Evolutionary conservation across 2,888 invertebrate species (phyloP).

Genomic region (Tipula helvola): DNA sequence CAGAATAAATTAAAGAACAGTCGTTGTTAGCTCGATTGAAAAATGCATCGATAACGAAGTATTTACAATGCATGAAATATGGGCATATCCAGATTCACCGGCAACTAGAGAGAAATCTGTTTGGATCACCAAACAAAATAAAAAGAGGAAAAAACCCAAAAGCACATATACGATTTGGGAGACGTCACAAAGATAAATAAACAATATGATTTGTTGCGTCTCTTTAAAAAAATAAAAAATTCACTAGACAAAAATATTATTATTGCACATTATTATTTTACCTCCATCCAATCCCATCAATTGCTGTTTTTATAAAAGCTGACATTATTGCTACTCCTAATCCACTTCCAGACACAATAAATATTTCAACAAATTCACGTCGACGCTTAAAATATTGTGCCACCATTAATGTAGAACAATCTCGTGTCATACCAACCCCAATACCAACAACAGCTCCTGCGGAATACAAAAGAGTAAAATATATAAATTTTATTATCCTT

Average conservation of each 20-base stretch:
- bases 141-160: neutral
- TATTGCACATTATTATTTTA: slow-evolving; percentile 11
- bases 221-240: neutral
- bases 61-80: neutral
- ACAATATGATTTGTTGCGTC: neutral
- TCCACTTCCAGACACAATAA: slow-evolving; percentile 76
- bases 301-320: slow-evolving; percentile 62
- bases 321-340: slow-evolving; percentile 76
- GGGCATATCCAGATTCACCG: neutral
- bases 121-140: neutral
- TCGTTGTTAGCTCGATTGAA: neutral
- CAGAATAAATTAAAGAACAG: neutral
- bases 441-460: slow-evolving; percentile 57
- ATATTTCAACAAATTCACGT: slow-evolving; percentile 76
- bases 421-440: slow-evolving; percentile 73
- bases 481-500: neutral
- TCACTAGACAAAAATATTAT: neutral
- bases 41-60: neutral
- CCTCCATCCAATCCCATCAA: slow-evolving; percentile 26
- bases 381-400: slow-evolving; percentile 80
- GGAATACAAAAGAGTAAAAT: slow-evolving; percentile 11
- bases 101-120: neutral
- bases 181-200: neutral
- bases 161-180: neutral
- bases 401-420: slow-evolving; percentile 79